Conservation (phyloP, 2,888 invertebrate species). For the Lochmaea capreae region DNA sequence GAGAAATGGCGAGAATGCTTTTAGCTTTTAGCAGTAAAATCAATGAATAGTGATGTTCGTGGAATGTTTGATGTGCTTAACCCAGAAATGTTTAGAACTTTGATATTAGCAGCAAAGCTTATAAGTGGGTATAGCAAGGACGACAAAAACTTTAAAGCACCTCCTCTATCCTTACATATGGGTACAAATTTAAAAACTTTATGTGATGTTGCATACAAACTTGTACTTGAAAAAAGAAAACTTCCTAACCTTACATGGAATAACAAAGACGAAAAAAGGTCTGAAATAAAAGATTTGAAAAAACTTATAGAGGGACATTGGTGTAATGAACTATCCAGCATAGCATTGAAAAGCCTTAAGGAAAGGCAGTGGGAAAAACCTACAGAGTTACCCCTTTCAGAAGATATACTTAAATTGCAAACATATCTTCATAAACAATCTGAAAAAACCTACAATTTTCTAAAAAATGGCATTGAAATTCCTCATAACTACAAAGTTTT, state of each 20-base stretch:
- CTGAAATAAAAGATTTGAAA: conserved; percentile 23
- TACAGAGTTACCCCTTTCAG: conserved; percentile 36
- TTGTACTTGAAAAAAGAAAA: conserved; percentile 41
- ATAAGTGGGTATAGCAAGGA: conserved; percentile 43
- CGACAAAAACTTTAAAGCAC: conserved; percentile 39
- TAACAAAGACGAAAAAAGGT: conserved; percentile 26
- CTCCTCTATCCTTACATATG: conserved; percentile 45
- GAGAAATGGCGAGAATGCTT: conserved; percentile 45
- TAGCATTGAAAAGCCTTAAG: conserved; percentile 49
- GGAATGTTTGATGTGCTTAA: conserved; percentile 40
- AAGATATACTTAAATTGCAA: conserved; percentile 32
- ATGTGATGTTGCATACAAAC: conserved; percentile 32
- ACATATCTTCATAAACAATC: conserved; percentile 31
- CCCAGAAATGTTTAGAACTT: conserved; percentile 39
- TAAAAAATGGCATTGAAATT: conserved; percentile 30
- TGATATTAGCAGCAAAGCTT: conserved; percentile 38
- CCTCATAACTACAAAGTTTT: conserved; percentile 44
- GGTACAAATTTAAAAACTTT: conserved; percentile 45
- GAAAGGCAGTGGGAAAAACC: conserved; percentile 50
- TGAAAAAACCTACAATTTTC: conserved; percentile 33
- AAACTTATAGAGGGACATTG: conserved; percentile 45
- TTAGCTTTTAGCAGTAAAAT: conserved; percentile 36
- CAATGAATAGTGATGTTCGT: conserved; percentile 19
- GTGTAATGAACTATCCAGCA: conserved; percentile 49
- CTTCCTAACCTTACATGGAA: conserved; percentile 32